phyloP scores from a whole-genome alignment of 2,888 invertebrate genomes.

The Andricus curvator region DNA sequence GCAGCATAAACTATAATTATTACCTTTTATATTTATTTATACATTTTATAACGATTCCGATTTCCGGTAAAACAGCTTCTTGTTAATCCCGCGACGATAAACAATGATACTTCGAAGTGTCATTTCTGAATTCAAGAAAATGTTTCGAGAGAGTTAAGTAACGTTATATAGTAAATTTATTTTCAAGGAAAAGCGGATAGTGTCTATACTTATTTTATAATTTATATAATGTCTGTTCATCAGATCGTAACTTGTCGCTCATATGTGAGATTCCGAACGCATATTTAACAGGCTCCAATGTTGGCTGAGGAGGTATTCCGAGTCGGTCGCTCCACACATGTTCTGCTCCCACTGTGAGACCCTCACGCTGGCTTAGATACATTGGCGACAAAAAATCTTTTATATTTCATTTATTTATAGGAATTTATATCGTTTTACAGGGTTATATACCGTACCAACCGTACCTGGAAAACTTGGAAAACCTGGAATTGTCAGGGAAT shows the following conservation, averaged over 20 bases:
- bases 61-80: background rate
- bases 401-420: too few species aligned
- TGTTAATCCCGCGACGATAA: background rate
- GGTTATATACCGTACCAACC: too few species aligned
- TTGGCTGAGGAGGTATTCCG: conserved; percentile 62
- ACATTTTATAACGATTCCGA: background rate
- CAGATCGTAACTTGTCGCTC: conserved; percentile 62
- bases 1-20: background rate
- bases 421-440: too few species aligned
- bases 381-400: too few species aligned
- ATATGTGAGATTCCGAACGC: conserved; percentile 65
- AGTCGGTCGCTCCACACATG: conserved; percentile 47
- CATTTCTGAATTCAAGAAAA: background rate
- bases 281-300: conserved; percentile 63
- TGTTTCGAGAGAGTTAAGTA: background rate
- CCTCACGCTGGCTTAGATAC: background rate
- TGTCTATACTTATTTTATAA: background rate
- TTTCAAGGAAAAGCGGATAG: background rate
- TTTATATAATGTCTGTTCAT: conserved; percentile 14
- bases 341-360: background rate
- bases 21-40: background rate
- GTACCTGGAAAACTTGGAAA: too few species aligned
- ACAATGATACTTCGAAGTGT: background rate
- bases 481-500: too few species aligned
- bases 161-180: background rate